These are phyloP conservation scores for Chionis minor DNA, from an alignment of 2,113 vertebrate species.

Conservation along the genomic window DNA sequence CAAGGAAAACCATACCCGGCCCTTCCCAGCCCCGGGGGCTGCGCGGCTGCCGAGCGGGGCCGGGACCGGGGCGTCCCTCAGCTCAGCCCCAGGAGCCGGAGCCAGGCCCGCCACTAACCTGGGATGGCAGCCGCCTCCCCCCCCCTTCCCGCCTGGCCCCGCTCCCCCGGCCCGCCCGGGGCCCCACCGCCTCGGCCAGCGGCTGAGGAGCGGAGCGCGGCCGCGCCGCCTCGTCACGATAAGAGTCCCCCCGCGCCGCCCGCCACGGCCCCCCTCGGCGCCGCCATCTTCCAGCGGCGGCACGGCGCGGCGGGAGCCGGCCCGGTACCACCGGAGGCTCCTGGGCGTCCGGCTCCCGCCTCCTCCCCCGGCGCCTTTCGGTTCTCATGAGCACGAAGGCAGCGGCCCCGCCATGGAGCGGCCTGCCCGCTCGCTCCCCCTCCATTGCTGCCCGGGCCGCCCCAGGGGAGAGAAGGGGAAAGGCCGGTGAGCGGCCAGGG, in stretches of 20 bases:
- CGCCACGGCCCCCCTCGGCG: not conserved
- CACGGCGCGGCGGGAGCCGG: not conserved
- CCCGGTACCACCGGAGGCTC: not conserved
- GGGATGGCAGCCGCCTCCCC: conserved; percentile 75
- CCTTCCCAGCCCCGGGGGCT: not conserved
- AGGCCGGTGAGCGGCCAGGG: not conserved
- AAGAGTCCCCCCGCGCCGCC: conserved; percentile 59
- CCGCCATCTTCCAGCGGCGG: not conserved
- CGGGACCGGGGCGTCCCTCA: no score
- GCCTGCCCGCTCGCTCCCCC: no score
- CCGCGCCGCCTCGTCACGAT: conserved; percentile 66
- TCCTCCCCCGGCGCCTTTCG: not conserved
- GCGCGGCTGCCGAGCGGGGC: no score
- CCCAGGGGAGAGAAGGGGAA: not conserved
- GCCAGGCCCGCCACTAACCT: conserved; percentile 69
- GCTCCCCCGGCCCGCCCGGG: conserved; percentile 77
- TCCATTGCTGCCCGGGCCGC: not conserved
- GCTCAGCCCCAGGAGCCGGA: not conserved
- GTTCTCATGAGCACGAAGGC: not conserved
- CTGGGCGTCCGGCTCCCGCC: not conserved
- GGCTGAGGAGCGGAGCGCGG: not conserved
- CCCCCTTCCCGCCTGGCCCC: not conserved
- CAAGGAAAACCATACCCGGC: not conserved
- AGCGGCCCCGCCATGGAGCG: no score
- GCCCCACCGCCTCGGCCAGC: conserved; percentile 76